Base-by-base conservation (phyloP, 1,140 invertebrate genomes). In the Eueides isabella region DNA sequence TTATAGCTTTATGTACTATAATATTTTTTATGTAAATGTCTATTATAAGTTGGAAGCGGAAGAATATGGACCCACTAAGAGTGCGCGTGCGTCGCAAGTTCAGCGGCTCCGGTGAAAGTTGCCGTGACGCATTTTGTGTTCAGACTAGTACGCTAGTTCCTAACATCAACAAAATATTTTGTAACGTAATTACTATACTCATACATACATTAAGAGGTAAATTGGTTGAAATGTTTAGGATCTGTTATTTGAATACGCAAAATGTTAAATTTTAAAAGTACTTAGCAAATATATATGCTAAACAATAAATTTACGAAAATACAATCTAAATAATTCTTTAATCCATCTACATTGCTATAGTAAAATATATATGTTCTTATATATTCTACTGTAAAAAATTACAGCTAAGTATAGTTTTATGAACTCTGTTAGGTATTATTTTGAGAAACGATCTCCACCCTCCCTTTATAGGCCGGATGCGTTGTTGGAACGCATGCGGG, bases 41-140 rank as follows among this genome's bases (percentile, higher is more conserved):
- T 44, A 44, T 44, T 44, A 44, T 44, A 44, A 16, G 41, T 55
- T 55, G 19, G 7, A 55, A 11, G 44, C 44, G 44, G 44, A 55
- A 55, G 44, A 55, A 1, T 12, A 55, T 23, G 44, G 19, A 23
- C 44, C 9, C 19, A 7, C 9, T 12, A 11, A 55, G 44, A 11
- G 44, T 30, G 48, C 72, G 29, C 35, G 66, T 62, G 33, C 66
- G 48, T 67, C 33, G 61, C 66, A 63, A 63, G 72, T 73, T 68
- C 72, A 73, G 72, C 55, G 72, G 41, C 72, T 64, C 73, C 72
- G 86, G 88, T 88, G 88, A 90, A 90, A 90, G 88, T 90, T 88
- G 82, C 80, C 74, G 81, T 86, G 87, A 90, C 88, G 88, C 84
- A 87, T 84, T 85, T 85, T 84, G 23, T 86, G 85, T 87, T 85